phyloP scores from a whole-genome alignment of 2,113 vertebrate species.

The Clarias gariepinus region DNA sequence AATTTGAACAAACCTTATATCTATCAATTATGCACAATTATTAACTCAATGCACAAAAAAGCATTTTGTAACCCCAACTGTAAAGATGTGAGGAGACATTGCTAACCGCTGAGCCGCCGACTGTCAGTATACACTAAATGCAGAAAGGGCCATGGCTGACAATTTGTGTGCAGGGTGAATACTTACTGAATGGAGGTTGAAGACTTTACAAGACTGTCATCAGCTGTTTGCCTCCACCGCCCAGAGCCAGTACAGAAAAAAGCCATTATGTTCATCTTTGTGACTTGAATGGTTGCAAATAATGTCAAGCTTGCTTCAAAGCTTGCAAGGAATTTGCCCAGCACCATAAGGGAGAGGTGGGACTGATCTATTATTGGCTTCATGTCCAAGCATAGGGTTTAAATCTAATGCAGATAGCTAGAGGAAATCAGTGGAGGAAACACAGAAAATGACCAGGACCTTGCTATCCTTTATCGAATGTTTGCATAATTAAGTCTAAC shows the following conservation, averaged over 20 bases:
- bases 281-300: background rate
- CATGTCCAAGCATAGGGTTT: background rate
- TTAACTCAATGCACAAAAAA: no score
- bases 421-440: background rate
- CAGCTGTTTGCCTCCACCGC: background rate
- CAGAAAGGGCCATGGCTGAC: background rate
- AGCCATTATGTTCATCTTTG: background rate
- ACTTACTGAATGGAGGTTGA: background rate
- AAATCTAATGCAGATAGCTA: background rate
- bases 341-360: background rate
- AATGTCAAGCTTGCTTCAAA: background rate
- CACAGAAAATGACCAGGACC: background rate
- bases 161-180: background rate
- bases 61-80: no score
- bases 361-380: background rate
- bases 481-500: slow-evolving; percentile 1
- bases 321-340: background rate
- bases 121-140: background rate
- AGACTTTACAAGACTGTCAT: background rate
- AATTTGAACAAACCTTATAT: no score
- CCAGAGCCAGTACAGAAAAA: background rate
- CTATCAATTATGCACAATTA: no score
- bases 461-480: background rate
- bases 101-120: background rate
- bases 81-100: no score